These are phyloP conservation scores for Rhynchopsitta pachyrhyncha DNA, from an alignment of 2,113 vertebrate species.

Conservation along the genomic window DNA sequence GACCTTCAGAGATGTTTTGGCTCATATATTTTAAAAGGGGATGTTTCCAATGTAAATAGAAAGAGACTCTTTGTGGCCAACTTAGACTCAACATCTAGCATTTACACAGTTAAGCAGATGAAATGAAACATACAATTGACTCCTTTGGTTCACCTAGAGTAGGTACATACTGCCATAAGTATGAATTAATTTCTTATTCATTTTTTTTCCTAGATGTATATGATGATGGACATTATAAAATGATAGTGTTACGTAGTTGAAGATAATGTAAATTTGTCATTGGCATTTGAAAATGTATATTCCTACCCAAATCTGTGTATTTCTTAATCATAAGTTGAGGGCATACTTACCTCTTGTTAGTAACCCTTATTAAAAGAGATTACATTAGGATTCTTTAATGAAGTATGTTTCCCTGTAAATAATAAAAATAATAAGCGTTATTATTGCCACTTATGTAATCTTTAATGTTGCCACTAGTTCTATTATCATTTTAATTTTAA, in stretches of 20 bases:
- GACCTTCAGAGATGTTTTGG: background rate
- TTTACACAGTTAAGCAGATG: background rate
- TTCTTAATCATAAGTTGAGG: background rate
- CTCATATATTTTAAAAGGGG: accelerated
- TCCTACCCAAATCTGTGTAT: background rate
- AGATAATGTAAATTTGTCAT: background rate
- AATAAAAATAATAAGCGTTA: background rate
- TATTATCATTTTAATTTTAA: background rate
- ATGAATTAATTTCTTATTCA: background rate
- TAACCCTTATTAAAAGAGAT: background rate
- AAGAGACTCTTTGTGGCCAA: accelerated
- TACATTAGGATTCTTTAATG: background rate
- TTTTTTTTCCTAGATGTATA: background rate
- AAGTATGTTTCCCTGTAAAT: background rate
- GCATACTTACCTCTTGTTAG: background rate
- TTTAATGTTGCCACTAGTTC: background rate
- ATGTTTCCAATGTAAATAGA: background rate
- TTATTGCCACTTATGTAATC: background rate
- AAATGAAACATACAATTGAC: background rate
- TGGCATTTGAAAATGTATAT: background rate
- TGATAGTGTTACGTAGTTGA: background rate
- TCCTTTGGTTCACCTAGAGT: background rate
- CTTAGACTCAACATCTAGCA: background rate
- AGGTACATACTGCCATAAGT: accelerated
- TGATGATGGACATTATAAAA: background rate